Conservation (phyloP, 2,113 vertebrate species). For the Oryzias curvinotus region DNA sequence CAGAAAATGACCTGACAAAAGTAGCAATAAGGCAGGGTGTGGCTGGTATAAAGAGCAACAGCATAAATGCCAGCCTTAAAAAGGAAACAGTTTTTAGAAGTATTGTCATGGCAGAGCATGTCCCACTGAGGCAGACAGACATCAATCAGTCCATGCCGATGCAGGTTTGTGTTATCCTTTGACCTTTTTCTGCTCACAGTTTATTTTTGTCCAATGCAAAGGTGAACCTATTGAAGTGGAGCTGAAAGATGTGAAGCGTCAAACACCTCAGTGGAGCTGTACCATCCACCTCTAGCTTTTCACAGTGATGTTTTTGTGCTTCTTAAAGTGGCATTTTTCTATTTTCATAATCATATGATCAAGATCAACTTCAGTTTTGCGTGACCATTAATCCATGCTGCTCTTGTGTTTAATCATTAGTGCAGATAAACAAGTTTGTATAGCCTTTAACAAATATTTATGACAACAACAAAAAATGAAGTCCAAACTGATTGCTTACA, state of each 20-base stretch:
- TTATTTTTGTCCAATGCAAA: conserved; percentile 8
- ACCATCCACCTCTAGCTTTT: not conserved
- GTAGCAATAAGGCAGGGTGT: not conserved
- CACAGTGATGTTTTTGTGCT: too few species aligned
- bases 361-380: too few species aligned
- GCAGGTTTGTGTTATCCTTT: not conserved
- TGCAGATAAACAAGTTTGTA: too few species aligned
- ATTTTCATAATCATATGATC: too few species aligned
- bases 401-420: too few species aligned
- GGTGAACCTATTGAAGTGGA: conserved; percentile 5
- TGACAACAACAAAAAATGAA: too few species aligned
- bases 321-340: too few species aligned
- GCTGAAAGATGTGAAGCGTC: conserved; percentile 2
- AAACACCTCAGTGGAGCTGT: not conserved
- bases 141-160: not conserved
- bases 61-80: not conserved
- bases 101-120: not conserved
- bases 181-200: conserved; percentile 4
- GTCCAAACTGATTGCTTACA: too few species aligned
- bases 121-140: not conserved
- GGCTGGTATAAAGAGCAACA: not conserved
- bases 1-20: not conserved
- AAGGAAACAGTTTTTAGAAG: not conserved
- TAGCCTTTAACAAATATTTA: too few species aligned
- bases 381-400: too few species aligned